These are phyloP conservation scores for Drosophila parvula DNA, from an alignment of 1,140 invertebrate genomes.

Conservation along the genomic window DNA sequence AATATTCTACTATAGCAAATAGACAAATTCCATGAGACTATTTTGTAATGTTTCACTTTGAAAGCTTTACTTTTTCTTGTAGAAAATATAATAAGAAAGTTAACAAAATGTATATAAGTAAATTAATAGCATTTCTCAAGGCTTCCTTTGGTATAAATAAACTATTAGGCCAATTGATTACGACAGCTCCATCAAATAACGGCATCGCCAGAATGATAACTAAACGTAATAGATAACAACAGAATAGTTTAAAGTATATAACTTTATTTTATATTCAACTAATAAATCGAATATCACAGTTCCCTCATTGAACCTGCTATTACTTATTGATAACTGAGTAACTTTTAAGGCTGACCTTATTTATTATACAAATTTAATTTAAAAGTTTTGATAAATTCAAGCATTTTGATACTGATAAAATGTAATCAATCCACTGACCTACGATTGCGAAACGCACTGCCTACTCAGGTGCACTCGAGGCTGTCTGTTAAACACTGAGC, in stretches of 20 bases:
- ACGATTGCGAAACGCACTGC: slow-evolving; percentile 29
- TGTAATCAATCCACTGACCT: not conserved
- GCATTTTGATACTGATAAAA: not conserved
- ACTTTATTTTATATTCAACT: not conserved
- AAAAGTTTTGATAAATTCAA: slow-evolving; percentile 8
- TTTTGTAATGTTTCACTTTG: not conserved
- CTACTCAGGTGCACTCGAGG: slow-evolving; percentile 31
- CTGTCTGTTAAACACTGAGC: slow-evolving; percentile 26
- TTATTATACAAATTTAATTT: slow-evolving; percentile 13
- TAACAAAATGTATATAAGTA: no score
- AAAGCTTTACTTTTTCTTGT: not conserved
- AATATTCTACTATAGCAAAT: not conserved
- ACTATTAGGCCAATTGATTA: not conserved
- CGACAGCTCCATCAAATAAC: not conserved
- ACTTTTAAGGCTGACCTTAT: slow-evolving; percentile 1
- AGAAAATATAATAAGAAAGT: not conserved
- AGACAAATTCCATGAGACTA: not conserved
- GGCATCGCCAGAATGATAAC: not conserved
- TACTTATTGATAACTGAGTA: not conserved
- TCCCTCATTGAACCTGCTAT: not conserved
- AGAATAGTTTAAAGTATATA: not conserved
- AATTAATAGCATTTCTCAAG: no score
- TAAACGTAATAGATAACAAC: not conserved
- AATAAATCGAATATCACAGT: not conserved
- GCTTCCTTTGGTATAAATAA: not conserved